Base-by-base conservation (phyloP, 2,888 invertebrate genomes). In the Brachyptera putata region DNA sequence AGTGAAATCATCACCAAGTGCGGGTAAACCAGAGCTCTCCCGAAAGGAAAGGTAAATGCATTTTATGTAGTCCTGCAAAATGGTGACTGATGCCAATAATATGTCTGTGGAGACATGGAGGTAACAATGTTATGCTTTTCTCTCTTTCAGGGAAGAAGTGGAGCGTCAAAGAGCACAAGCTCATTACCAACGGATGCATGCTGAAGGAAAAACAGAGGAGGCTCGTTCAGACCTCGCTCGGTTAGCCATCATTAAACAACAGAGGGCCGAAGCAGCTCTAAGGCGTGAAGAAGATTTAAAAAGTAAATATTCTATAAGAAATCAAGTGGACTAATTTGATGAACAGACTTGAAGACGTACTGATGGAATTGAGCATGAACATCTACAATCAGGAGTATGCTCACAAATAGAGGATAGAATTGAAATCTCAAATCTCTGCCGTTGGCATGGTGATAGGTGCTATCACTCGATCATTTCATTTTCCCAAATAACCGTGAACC, bases 161-260 rank as follows among this genome's bases (percentile, higher is more conserved):
- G 94, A 96, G 72, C 88, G 89, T 71, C 94, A 95, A 73, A 84
- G 86, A 68, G 94, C 94, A 0, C 87, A 89, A 63, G 90, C 89
- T 2, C 87, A 91, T 65, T 97, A 97, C 75, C 91, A 93, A 72
- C 93, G 92, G 72, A 77, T 96, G 43, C 97, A 97, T 70, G 91
- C 93, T 0, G 92, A 92, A 67, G 97, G 97, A 41, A 95, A 95
- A 75, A 98, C 97, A 0, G 95, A 94, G 22, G 95, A 97, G 72
- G 97, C 97, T 0, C 83, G 93, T 57, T 91, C 95, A 0, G 98
- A 98, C 77, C 78, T 98, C 53, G 97, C 96, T 3, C 79, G 97
- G 58, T 80, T 98, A 68, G 96, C 96, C 2, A 88, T 97, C 68
- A 93, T 98, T 68, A 86, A 90, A 63, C 94, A 96, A 73, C 95